A percentile compares a stretch with the other conserved stretches of the same genome.
These are phyloP conservation scores for Verasper variegatus DNA, from an alignment of 2,113 vertebrate species.

Conservation along the genomic window DNA sequence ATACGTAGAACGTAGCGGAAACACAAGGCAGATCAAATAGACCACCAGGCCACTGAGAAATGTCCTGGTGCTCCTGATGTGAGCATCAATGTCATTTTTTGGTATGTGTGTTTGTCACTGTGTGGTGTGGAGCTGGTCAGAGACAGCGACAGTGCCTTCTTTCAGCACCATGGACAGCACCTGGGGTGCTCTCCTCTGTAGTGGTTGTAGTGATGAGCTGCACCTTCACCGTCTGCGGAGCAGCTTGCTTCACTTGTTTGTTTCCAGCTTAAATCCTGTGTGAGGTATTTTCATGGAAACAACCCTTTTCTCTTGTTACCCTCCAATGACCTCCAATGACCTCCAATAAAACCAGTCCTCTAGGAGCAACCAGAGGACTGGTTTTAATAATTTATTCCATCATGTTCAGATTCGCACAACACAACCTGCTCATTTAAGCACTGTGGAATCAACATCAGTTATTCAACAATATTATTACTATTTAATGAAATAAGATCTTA, in stretches of 20 bases:
- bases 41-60: too few species aligned
- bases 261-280: not conserved
- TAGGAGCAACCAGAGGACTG: not conserved
- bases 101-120: not conserved
- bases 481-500: slow-evolving; percentile 49
- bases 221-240: not conserved
- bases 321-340: not conserved
- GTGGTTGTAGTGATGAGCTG: not conserved
- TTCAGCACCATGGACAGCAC: slow-evolving; percentile 58
- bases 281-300: not conserved
- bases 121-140: not conserved
- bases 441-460: slow-evolving; percentile 13
- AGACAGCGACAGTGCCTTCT: not conserved
- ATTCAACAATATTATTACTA: slow-evolving; percentile 46
- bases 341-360: too few species aligned
- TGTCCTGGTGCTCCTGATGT: too few species aligned
- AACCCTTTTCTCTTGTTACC: slow-evolving; percentile 5
- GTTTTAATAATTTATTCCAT: slow-evolving; percentile 32
- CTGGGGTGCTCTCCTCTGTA: not conserved
- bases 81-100: not conserved
- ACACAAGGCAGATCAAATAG: too few species aligned
- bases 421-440: slow-evolving; percentile 33
- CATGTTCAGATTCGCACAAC: slow-evolving; percentile 35
- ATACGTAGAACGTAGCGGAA: too few species aligned
- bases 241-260: slow-evolving; percentile 15